Base-by-base conservation (phyloP, 2,797 vertebrate species). In the Alosa sapidissima region DNA sequence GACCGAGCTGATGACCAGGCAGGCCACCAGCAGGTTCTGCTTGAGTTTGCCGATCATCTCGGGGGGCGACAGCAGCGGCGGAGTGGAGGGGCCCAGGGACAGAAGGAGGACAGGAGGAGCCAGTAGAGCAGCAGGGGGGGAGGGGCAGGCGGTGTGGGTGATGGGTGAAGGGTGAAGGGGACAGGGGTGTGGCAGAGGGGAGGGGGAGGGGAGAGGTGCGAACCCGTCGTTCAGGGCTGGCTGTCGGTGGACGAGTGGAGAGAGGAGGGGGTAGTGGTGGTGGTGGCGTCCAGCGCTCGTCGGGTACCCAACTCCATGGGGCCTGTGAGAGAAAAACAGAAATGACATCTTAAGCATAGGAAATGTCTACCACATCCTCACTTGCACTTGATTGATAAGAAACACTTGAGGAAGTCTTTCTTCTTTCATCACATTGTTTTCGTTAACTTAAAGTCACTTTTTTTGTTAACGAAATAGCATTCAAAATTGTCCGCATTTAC, bases 41-140 rank as follows among this genome's bases (percentile, higher is more conserved):
- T 99, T 99, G 85, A 99, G 93, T 91, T 99, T 99, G 28, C 97
- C 98, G 11, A 98, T 95, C 97, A 99, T 98, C 90, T 87, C 90
- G 81, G 51, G 7, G 84, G 72, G 13, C 36, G n/a, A 16, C 28
- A 16, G 33, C 28, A 16, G 33, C 33, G 14, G 68, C 2, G 72
- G 14, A 36, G 65, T 11, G n/a, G 65, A 72, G 33, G 28, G 33
- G 84, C 82, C 68, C 81, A 0, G 82, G 84, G 78, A 36, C 10
- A 83, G 82, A 84, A 81, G 72, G 85, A 48, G 78, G 78, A 28
- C 51, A 52, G 85, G 36, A 72, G 24, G 45, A 81, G 47, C 83
- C 68, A 87, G 88, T 62, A 45, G 81, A 60, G 52, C 87, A 89
- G 87, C 54, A 55, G 54, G 41, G 68, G 88, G 84, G 81, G 84